Base-by-base conservation (phyloP, 2,888 invertebrate species). In the Mesodorylaimus sp. region DNA sequence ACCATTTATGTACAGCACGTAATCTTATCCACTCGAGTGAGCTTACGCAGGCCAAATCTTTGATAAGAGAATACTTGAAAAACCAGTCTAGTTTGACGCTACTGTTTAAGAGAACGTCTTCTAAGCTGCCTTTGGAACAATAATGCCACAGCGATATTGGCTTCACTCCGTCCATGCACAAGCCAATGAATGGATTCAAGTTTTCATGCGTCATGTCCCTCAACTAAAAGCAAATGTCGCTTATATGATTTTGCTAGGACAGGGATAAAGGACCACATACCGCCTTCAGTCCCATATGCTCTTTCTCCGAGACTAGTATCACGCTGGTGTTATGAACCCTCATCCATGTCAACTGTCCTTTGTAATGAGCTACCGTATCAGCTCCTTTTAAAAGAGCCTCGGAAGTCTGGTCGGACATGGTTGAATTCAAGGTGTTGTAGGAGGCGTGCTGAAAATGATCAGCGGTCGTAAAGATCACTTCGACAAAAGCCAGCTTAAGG, bases 161-260 rank as follows among this genome's bases (percentile, higher is more conserved):
- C 24, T 55, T 51, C 2, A 58, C 55, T 2, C 58, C 59, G 39
- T 62, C 62, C 2, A 59, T 45, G 26, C 55, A 54, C 1, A 62
- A 47, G 3, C 62, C 62, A 21, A 60, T 49, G 50, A 62, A 62
- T 13, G 57, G 51, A 49, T 62, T 60, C 42, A 62, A 45, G 39
- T 62, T 60, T 41, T 62, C 62, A 39, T 57, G 51, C 16, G 56
- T 53, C 13, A 57, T 36, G 24, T 42, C 42, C 13, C 52, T 37
- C 56, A 57, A 53, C 56, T 56, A 42, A 10, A 48, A 24, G 7
- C 7, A 7, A 16, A 27, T 13, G 21, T 16, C 21, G 21, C 7
- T 21, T 39, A 29, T 45, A 2, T 5, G n/a, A n/a, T n/a, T n/a
- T n/a, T n/a, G n/a, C n/a, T n/a, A n/a, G n/a, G n/a, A n/a, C n/a